Evolutionary conservation across 2,113 vertebrate genomes (phyloP).

Genomic region (Sisor rabdophorus): DNA sequence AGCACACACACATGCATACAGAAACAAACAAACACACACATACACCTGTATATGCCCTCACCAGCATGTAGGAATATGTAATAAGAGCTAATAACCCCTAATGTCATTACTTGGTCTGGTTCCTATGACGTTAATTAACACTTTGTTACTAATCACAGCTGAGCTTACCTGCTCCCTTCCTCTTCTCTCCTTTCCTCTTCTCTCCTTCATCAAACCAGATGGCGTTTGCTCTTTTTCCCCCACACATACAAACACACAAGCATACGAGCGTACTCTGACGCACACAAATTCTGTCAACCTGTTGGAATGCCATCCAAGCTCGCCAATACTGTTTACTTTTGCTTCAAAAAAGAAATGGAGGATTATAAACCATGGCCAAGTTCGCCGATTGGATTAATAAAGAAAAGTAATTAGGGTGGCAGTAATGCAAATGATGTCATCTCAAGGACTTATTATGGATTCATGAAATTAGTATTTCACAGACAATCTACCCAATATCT

Average conservation of each 20-base stretch:
- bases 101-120: constrained; percentile 32
- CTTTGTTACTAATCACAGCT: constrained; percentile 39
- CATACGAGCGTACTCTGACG: not conserved
- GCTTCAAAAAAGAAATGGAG: not conserved
- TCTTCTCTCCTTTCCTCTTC: constrained; percentile 11
- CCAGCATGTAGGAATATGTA: constrained; percentile 14
- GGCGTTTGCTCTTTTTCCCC: constrained; percentile 28
- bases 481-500: too few species aligned
- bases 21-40: constrained; percentile 48
- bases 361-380: not conserved
- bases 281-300: constrained; percentile 13
- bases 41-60: constrained; percentile 25
- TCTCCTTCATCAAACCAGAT: constrained; percentile 36
- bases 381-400: not conserved
- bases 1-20: constrained; percentile 35
- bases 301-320: not conserved
- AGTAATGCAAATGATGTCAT: not conserved
- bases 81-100: constrained; percentile 35
- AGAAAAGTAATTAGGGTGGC: not conserved
- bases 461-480: not conserved
- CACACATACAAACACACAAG: not conserved
- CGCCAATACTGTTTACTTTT: not conserved
- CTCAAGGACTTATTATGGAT: not conserved
- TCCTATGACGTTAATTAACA: constrained; percentile 40
- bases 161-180: constrained; percentile 29